These are phyloP conservation scores for Hemiscyllium ocellatum DNA, from an alignment of 2,113 vertebrate genomes.

Conservation along the genomic window DNA sequence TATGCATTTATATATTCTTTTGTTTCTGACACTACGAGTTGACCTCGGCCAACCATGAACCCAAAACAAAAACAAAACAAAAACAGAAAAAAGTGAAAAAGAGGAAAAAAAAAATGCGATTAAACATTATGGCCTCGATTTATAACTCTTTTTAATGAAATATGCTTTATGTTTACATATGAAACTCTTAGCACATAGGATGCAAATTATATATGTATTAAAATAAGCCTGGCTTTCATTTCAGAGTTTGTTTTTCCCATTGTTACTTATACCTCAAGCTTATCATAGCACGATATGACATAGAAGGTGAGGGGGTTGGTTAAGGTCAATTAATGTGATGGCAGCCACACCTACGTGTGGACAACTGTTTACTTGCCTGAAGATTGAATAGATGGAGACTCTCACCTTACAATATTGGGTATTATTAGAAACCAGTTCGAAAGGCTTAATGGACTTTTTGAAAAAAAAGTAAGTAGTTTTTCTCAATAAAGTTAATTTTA, in stretches of 20 bases:
- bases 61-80: conserved; percentile 49
- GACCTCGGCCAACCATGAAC: conserved; percentile 85
- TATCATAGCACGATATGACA: too few relatives aligned
- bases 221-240: conserved; percentile 74
- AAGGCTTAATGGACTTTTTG: not conserved
- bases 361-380: not conserved
- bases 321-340: not conserved
- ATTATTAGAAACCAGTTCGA: not conserved
- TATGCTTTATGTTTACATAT: conserved; percentile 84
- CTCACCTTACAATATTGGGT: not conserved
- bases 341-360: not conserved
- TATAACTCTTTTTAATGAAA: conserved; percentile 62
- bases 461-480: not conserved
- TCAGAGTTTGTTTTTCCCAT: conserved; percentile 46
- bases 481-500: conserved; percentile 23
- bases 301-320: not conserved
- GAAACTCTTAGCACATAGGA: conserved; percentile 71
- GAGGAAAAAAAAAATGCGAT: conserved; percentile 43
- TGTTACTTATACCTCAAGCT: conserved; percentile 17
- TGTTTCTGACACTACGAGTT: conserved; percentile 77
- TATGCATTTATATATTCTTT: conserved; percentile 73
- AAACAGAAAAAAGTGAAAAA: conserved; percentile 48
- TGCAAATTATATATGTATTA: conserved; percentile 72
- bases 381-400: not conserved
- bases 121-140: conserved; percentile 68